Evolutionary conservation across 1,140 invertebrate species (phyloP), one percentile per base, ranked within the genome.

Genomic region (Ladona fulva): DNA sequence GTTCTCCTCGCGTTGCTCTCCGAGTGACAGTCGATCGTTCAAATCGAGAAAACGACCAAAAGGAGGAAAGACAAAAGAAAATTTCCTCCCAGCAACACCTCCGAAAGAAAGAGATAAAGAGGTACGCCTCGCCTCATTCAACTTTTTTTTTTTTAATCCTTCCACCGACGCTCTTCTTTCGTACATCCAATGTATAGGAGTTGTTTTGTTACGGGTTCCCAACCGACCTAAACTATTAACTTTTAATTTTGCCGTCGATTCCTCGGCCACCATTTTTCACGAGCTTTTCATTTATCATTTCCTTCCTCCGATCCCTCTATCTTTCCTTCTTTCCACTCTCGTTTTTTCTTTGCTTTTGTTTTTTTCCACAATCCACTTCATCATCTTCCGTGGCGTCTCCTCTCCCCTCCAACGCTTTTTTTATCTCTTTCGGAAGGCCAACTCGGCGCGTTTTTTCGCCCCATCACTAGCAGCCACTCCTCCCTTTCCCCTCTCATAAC

Each of bases 251-350:
- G 52, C 52, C 52, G 52, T 66, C 52, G 52, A 66, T 66, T 22
- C 52, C 52, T 12, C 3, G 12, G 52, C 52, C 52, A 66, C 52
- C 52, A 66, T 66, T 66, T 66, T 66, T 66, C 52, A 66, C n/a
- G 52, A 66, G n/a, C 16, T 66, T 66, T 66, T 66, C 52, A 66
- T 66, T 66, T 66, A 66, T 66, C 52, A 66, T 66, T 66, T 66
- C 52, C 52, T 66, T 66, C 52, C 52, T 6, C 52, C 52, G 14
- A 16, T 66, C 44, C 19, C 44, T 52, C 44, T 11, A 10, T 52
- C 52, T 66, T 22, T 66, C 52, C 52, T 66, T 22, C 52, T 16
- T 66, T 66, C 52, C 14, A 66, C 52, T 66, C 52, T 66, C 16
- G 52, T 66, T 22, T 66, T 66, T 66, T 66, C 14, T 66, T 66